Evolutionary conservation across 2,797 vertebrate species (phyloP), one percentile per base, ranked within the genome.

Genomic region (Anguilla marmorata): DNA sequence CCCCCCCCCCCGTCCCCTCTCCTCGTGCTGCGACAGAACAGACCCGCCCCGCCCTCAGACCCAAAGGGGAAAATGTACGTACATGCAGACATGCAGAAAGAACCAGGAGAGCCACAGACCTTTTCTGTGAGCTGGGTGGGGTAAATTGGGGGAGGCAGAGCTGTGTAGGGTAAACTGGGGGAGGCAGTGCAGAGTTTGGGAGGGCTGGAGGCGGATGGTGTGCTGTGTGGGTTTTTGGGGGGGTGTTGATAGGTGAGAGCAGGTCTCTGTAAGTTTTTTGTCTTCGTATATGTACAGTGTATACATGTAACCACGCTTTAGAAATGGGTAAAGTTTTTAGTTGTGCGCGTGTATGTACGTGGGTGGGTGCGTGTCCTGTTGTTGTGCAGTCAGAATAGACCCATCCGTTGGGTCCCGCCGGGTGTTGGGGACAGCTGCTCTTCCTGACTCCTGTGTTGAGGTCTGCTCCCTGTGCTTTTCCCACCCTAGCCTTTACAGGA

Each of bases 241-340:
- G 12, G 56, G 56, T 16, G 56, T 30, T 41, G 74, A n/a, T 21
- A 9, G 79, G 41, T 99, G 94, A 1, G 41, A 0, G 0, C 6
- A 11, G 19, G 60, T 48, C 41, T 48, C 60, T 66, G 52, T 37
- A 27, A 82, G 48, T 80, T 2, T 2, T 48, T 8, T 80, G 76
- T 82, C 24, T n/a, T 82, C 45, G 50, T 50, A 82, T 50, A 82
- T 82, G 79, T 82, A 50, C 41, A 82, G 45, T 82, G 8, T 82
- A 48, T 82, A 50, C 45, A n/a, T 45, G 45, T 82, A 82, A 24
- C 79, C 79, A n/a, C 79, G 50, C 41, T 82, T 82, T 4, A 82
- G 21, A 30, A 50, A 82, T 7, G 8, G 79, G 79, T 79, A 1
- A 19, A 14, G 33, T 41, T 41, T 79, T 45, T 6, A 19, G 14